Conservation (phyloP, 1,140 invertebrate genomes). For the Camponotus pennsylvanicus region DNA sequence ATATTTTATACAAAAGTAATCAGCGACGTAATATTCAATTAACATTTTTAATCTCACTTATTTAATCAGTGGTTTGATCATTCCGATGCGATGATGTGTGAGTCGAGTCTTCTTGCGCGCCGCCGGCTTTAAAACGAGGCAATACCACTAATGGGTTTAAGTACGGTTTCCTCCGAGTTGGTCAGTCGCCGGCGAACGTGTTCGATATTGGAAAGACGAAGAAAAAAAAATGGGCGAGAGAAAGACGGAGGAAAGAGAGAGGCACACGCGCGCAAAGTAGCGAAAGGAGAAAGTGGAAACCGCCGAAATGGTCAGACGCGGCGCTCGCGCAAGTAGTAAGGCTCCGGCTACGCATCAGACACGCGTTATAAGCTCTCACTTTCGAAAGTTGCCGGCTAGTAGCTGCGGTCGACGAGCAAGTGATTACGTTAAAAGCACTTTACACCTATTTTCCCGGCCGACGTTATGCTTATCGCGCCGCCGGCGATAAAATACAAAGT, state of each 20-base stretch:
- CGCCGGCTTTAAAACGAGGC: constrained; percentile 40
- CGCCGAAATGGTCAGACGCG: constrained; percentile 61
- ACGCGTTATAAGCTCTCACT: constrained; percentile 79
- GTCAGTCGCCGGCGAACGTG: constrained; percentile 23
- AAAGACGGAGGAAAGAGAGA: not conserved
- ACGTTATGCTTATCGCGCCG: constrained; percentile 66
- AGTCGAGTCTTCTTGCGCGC: constrained; percentile 4
- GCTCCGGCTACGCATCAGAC: constrained; percentile 66
- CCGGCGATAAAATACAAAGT: constrained; percentile 74
- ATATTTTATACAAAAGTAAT: not conserved
- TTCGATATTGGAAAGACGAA: constrained; percentile 26
- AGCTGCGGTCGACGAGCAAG: constrained; percentile 70
- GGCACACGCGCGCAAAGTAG: not conserved
- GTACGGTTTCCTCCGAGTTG: constrained; percentile 52
- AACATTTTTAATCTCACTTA: constrained; percentile 46
- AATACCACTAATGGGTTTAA: constrained; percentile 64
- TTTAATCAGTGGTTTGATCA: constrained; percentile 35
- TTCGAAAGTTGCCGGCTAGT: constrained; percentile 76
- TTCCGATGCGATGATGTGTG: constrained; percentile 20
- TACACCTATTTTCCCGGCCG: constrained; percentile 75
- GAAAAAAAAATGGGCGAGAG: not conserved
- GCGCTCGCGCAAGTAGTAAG: constrained; percentile 55
- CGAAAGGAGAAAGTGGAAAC: constrained; percentile 55
- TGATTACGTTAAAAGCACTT: constrained; percentile 83
- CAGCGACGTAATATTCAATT: constrained; percentile 1